Evolutionary conservation across 92 coral and sea anemone species (phyloP).

Genomic region (Palythoa heliodiscus): DNA sequence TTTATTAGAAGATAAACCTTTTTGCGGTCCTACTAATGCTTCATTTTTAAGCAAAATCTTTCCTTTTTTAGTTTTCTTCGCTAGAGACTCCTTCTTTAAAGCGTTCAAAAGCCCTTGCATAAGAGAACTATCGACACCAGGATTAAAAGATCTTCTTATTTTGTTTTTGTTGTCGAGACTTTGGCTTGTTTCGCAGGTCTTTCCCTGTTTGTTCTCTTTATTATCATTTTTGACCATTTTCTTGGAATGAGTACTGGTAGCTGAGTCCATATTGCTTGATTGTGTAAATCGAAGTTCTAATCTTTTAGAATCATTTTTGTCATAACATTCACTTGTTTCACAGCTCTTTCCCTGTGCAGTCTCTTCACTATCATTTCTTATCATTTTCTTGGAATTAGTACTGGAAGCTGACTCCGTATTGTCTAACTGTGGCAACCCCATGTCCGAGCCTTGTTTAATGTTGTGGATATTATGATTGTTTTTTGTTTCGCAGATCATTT

Average conservation of each 20-base stretch:
- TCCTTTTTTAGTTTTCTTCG: conserved; percentile 4
- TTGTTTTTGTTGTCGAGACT: background rate
- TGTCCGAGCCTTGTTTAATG: background rate
- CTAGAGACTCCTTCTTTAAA: conserved; percentile 5
- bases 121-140: conserved; percentile 2
- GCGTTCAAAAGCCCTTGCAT: conserved; percentile 33
- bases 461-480: background rate
- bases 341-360: background rate
- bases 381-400: background rate
- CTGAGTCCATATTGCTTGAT: background rate
- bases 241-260: background rate
- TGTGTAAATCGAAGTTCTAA: background rate
- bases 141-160: background rate
- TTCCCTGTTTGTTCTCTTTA: background rate
- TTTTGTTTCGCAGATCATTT: background rate
- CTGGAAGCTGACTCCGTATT: background rate
- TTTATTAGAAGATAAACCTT: background rate
- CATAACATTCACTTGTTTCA: background rate
- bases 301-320: background rate
- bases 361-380: background rate
- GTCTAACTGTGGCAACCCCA: background rate
- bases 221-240: background rate
- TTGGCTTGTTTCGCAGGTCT: background rate
- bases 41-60: background rate
- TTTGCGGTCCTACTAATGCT: background rate